Evolutionary conservation across 2,113 vertebrate genomes (phyloP), one percentile per base, ranked within the genome.

Genomic region (Piprites chloris): DNA sequence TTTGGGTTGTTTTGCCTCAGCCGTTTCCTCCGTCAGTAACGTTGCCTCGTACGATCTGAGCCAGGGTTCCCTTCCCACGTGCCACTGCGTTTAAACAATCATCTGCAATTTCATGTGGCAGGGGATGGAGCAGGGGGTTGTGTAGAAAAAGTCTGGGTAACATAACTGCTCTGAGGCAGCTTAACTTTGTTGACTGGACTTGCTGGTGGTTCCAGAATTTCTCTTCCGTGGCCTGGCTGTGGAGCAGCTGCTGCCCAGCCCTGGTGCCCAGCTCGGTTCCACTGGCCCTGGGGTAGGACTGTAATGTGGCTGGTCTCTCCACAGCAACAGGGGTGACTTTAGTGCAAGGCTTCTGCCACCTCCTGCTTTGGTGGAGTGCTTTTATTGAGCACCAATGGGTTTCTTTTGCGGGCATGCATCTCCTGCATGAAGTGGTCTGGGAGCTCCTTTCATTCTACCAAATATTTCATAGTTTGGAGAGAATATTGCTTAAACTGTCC

Each of bases 21-120:
- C 32, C 20, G 12, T 74, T 44, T 85, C 39, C 69, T 63, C 58
- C 37, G 13, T 27, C 47, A 44, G 42, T 65, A 32, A 15, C 16
- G 37, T n/a, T 66, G 22, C 7, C 22, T 67, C 5, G 3, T 16
- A 12, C 5, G 42, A 58, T 39, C n/a, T 0, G 0, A 59, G 16
- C 9, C 24, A 24, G 24, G 32, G 4, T 52, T 80, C 56, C 32
- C n/a, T 42, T 18, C n/a, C 3, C 2, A 26, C 41, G 8, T 55
- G 22, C 12, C 37, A 16, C 18, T 24, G 33, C 27, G 8, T 69
- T 89, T 52, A 65, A 90, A 35, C 33, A 37, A 6, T 12, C 0
- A 0, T 11, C 65, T 61, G 52, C 46, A 39, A 2, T 66, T 66
- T n/a, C 30, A 2, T 0, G 5, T 33, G 71, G 47, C 23, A 50